A percentile compares a stretch with the other conserved stretches of the same genome.
These are phyloP conservation scores for Trochalopteron elliotii DNA, from an alignment of 2,113 vertebrate genomes.

Conservation along the genomic window DNA sequence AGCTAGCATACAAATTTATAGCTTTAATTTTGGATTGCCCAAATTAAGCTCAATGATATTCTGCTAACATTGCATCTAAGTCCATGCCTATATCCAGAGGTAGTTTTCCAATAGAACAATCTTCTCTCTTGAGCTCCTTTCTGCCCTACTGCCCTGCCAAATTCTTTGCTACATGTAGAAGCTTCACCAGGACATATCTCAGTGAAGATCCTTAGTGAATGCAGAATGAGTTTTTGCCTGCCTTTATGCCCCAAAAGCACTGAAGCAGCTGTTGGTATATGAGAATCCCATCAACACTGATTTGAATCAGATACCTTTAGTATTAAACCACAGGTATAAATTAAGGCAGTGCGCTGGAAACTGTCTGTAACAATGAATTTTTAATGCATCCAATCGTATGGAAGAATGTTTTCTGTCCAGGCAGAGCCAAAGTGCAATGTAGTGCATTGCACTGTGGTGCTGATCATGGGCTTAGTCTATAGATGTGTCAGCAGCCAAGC, in stretches of 20 bases:
- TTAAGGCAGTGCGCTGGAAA: neutral
- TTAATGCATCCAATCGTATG: neutral
- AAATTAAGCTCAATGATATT: neutral
- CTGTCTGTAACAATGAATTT: neutral
- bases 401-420: neutral
- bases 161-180: neutral
- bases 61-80: neutral
- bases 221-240: neutral
- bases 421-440: rapidly evolving
- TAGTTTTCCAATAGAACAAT: rapidly evolving
- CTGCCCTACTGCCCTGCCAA: neutral
- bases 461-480: neutral
- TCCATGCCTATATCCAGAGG: neutral
- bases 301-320: neutral
- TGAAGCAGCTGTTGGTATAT: neutral
- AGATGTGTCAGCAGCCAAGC: neutral
- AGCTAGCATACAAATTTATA: neutral
- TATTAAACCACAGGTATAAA: neutral
- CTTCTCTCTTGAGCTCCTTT: neutral
- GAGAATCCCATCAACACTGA: neutral
- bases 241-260: neutral
- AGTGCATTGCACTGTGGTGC: neutral
- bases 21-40: neutral
- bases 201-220: neutral
- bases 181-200: neutral